These are phyloP conservation scores for Asbolus verrucosus DNA, from an alignment of 1,140 invertebrate species.

Conservation along the genomic window DNA sequence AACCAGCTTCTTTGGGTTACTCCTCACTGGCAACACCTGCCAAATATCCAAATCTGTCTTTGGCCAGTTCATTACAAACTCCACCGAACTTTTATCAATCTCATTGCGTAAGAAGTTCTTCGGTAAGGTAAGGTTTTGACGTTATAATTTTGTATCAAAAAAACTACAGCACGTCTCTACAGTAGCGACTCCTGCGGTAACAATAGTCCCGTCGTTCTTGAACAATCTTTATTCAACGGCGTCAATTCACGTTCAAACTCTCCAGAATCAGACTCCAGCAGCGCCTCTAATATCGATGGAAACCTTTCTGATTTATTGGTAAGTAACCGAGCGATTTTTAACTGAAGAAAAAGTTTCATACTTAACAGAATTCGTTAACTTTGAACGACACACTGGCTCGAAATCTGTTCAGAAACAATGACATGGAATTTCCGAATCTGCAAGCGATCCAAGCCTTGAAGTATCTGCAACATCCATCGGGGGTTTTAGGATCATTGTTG, in stretches of 20 bases:
- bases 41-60: slow-evolving; percentile 53
- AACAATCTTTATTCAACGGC: slow-evolving; percentile 63
- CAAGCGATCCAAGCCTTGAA: slow-evolving; percentile 66
- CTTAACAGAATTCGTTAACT: slow-evolving; percentile 59
- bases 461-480: slow-evolving; percentile 65
- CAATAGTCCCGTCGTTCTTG: slow-evolving; percentile 68
- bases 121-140: slow-evolving; percentile 55
- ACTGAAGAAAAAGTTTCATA: slow-evolving; percentile 9
- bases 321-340: slow-evolving; percentile 51
- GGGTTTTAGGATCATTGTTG: slow-evolving; percentile 59
- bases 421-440: slow-evolving; percentile 66
- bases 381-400: slow-evolving; percentile 58
- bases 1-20: slow-evolving; percentile 43
- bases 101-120: slow-evolving; percentile 57
- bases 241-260: slow-evolving; percentile 71
- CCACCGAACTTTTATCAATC: slow-evolving; percentile 44
- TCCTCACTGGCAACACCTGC: slow-evolving; percentile 39
- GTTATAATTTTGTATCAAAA: background rate
- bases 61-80: slow-evolving; percentile 53
- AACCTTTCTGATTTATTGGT: slow-evolving; percentile 77
- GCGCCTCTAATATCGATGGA: slow-evolving; percentile 71
- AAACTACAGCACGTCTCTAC: too few relatives aligned
- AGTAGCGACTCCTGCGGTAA: slow-evolving; percentile 66
- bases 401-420: slow-evolving; percentile 55
- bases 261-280: slow-evolving; percentile 74